phyloP scores from a whole-genome alignment of 2,797 vertebrate species.

The Acrossocheilus wenchowensis region DNA sequence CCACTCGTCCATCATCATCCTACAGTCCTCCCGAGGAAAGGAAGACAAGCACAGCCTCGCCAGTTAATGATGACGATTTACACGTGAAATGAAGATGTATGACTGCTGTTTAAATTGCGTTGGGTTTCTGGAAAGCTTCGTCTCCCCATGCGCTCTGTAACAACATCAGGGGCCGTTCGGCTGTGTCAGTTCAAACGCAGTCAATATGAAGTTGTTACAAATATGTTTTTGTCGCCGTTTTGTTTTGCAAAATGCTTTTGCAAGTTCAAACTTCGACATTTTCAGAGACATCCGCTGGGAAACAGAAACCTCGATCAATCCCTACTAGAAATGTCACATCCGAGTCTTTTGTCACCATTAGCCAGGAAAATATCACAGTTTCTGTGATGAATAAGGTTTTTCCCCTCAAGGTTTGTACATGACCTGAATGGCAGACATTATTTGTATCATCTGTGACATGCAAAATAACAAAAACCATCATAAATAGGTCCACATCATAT shows the following conservation, averaged over 20 bases:
- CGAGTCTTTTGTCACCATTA: constrained; percentile 50
- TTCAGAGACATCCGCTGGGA: constrained; percentile 36
- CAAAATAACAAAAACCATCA: neutral
- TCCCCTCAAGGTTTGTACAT: neutral
- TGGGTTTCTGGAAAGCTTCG: constrained; percentile 22
- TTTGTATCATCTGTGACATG: constrained; percentile 2
- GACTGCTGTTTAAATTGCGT: constrained; percentile 54
- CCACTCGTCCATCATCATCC: constrained; percentile 72
- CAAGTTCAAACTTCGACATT: constrained; percentile 43
- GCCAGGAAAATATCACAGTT: constrained; percentile 47
- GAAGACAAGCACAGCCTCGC: constrained; percentile 61
- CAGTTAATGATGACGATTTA: constrained; percentile 75
- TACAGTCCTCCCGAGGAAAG: constrained; percentile 56
- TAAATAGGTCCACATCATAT: neutral
- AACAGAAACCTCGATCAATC: constrained; percentile 41
- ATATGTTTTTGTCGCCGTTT: neutral
- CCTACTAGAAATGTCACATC: constrained; percentile 45
- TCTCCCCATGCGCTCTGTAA: constrained; percentile 39
- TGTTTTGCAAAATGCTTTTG: constrained; percentile 10
- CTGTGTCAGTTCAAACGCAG: constrained; percentile 50
- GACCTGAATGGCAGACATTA: neutral
- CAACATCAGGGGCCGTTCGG: constrained; percentile 22
- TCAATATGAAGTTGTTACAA: constrained; percentile 45
- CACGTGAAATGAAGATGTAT: constrained; percentile 74
- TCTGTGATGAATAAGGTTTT: neutral